Percentiles rank a stretch among this genome's conserved stretches.
Evolutionary conservation across 1,140 invertebrate species (phyloP).

Genomic region (Palaemon carinicauda): DNA sequence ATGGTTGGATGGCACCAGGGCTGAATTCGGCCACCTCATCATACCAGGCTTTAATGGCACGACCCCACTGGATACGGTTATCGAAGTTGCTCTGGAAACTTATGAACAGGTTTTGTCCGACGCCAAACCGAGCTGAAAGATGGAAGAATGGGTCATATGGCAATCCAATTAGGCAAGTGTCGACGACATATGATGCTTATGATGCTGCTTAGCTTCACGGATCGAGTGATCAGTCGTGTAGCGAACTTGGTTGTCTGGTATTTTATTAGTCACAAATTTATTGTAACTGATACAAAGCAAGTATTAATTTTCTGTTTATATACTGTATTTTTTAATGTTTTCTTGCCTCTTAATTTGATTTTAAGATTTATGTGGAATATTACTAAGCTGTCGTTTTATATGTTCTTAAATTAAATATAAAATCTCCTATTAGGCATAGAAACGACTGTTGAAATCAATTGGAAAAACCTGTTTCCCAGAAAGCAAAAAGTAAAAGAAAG

Average conservation of each 20-base stretch:
- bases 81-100: conserved; percentile 50
- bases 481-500: too few species aligned
- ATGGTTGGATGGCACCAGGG: conserved; percentile 40
- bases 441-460: too few species aligned
- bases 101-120: conserved; percentile 61
- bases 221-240: neutral
- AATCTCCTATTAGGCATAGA: too few species aligned
- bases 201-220: neutral
- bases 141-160: neutral
- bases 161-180: neutral
- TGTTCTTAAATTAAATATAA: too few species aligned
- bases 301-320: too few species aligned
- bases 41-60: conserved; percentile 60
- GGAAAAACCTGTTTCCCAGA: too few species aligned
- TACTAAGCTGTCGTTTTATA: too few species aligned
- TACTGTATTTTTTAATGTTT: too few species aligned
- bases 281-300: neutral
- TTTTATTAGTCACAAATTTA: neutral
- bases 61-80: conserved; percentile 51
- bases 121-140: conserved; percentile 58
- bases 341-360: too few species aligned
- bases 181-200: too few species aligned
- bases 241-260: neutral
- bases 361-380: too few species aligned
- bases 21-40: conserved; percentile 60